Evolutionary conservation across 2,888 invertebrate genomes (phyloP).

Genomic region (Agrotis segetum): DNA sequence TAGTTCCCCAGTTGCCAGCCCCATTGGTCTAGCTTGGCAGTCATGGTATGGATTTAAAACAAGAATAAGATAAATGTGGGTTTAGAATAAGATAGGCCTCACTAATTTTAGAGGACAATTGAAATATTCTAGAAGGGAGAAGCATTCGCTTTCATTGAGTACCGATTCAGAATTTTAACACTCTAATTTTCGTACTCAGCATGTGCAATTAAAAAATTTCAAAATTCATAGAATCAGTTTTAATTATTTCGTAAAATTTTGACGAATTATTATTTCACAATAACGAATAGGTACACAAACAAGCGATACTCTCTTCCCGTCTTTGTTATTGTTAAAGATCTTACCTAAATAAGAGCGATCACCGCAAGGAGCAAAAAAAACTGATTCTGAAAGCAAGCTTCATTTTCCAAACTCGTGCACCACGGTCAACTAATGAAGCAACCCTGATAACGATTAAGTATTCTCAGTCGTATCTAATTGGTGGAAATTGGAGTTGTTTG

Average conservation of each 20-base stretch:
- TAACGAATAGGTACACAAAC: not conserved
- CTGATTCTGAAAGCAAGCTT: not conserved
- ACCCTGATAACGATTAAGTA: slow-evolving; percentile 51
- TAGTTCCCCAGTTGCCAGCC: too few relatives aligned
- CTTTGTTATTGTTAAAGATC: not conserved
- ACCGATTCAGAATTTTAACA: not conserved
- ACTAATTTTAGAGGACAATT: not conserved
- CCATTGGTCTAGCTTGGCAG: not conserved
- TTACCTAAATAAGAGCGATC: too few relatives aligned
- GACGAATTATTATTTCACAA: not conserved
- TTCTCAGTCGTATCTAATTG: slow-evolving; percentile 66
- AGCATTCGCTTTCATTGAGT: too few relatives aligned
- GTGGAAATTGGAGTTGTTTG: slow-evolving; percentile 61
- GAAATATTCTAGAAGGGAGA: too few relatives aligned
- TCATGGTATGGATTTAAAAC: not conserved
- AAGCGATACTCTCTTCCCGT: not conserved
- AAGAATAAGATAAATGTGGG: not conserved
- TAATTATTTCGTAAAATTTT: not conserved
- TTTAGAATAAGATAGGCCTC: not conserved
- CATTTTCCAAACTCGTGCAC: slow-evolving; percentile 24
- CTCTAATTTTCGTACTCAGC: not conserved
- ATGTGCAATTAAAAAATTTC: not conserved
- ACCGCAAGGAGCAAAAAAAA: not conserved
- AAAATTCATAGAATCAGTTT: too few relatives aligned
- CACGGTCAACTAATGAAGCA: slow-evolving; percentile 45